Base-by-base conservation (phyloP, 2,797 vertebrate genomes). In the Echiichthys vipera region DNA sequence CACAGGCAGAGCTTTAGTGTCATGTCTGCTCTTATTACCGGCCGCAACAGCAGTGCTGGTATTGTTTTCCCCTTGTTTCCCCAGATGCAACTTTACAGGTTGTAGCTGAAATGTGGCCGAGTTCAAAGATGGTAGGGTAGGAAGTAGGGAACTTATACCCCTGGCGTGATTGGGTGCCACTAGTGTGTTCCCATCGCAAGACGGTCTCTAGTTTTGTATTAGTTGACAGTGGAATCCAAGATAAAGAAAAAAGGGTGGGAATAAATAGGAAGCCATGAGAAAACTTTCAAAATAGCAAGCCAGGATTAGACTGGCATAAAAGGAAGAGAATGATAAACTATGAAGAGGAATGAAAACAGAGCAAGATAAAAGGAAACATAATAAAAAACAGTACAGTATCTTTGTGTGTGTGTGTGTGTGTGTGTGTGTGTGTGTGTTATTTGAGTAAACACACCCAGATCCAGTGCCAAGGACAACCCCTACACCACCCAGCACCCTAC, bases 381-480 rank as follows among this genome's bases (percentile, higher is more conserved):
- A 76, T 70, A 37, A 77, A 25, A 74, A 69, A 29, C n/a, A n/a
- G n/a, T n/a, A n/a, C n/a, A n/a, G n/a, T n/a, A n/a, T n/a, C n/a
- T n/a, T n/a, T n/a, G n/a, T n/a, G n/a, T n/a, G n/a, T n/a, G n/a
- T 34, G 22, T 69, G 55, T 36, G 18, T 43, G 49, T 59, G 45
- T 11, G 36, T 74, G n/a, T 72, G 22, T 68, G 54, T 27, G 20
- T 39, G 46, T 58, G 45, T 15, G 34, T 78, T n/a, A n/a, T n/a
- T 63, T 84, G 55, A 63, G 64, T 84, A 63, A 73, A 84, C 62
- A 74, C 20, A 42, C 67, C 88, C 54, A 80, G 55, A 88, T 85
- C 78, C 14, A n/a, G 20, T 69, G 70, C 77, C 84, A 86, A 83
- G 75, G 62, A 75, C 73, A 79, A 71, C 45, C 61, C 67, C 66